Evolutionary conservation across 2,113 vertebrate genomes (phyloP).

Genomic region (Hemiprocne comata): DNA sequence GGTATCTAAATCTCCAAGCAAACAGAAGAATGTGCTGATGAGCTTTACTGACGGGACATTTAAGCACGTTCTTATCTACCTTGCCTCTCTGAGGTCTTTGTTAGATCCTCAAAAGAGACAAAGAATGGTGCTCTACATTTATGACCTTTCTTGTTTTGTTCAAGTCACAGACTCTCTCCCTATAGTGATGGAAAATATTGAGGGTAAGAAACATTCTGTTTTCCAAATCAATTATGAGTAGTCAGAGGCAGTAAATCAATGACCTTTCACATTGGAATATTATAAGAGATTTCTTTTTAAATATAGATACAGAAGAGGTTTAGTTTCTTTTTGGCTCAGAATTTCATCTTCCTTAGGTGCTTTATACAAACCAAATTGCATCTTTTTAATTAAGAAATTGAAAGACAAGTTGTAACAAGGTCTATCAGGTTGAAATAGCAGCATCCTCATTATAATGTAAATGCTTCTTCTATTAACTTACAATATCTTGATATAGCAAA

Average conservation of each 20-base stretch:
- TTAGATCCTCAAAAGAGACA: background rate
- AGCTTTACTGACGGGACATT: background rate
- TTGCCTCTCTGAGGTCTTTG: background rate
- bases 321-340: slow-evolving; percentile 50
- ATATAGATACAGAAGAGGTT: background rate
- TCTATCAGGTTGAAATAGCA: slow-evolving; percentile 23
- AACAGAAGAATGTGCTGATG: background rate
- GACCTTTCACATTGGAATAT: background rate
- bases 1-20: background rate
- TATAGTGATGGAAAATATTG: background rate
- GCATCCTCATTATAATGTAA: slow-evolving; percentile 26
- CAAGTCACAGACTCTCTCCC: background rate
- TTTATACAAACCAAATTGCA: slow-evolving; percentile 31
- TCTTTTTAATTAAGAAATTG: slow-evolving; percentile 50
- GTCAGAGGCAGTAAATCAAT: slow-evolving; percentile 17
- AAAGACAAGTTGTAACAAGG: slow-evolving; percentile 35
- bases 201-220: slow-evolving; percentile 19
- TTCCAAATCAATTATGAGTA: slow-evolving; percentile 32
- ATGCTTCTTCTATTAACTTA: background rate
- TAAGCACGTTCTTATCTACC: background rate
- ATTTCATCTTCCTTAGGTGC: slow-evolving; percentile 29
- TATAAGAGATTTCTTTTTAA: background rate
- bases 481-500: background rate
- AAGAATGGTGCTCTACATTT: background rate
- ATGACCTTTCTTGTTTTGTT: background rate